A percentile compares a stretch with the other conserved stretches of the same genome.
These are phyloP conservation scores for Papilio polytes DNA, from an alignment of 1,140 invertebrate species.

Conservation along the genomic window DNA sequence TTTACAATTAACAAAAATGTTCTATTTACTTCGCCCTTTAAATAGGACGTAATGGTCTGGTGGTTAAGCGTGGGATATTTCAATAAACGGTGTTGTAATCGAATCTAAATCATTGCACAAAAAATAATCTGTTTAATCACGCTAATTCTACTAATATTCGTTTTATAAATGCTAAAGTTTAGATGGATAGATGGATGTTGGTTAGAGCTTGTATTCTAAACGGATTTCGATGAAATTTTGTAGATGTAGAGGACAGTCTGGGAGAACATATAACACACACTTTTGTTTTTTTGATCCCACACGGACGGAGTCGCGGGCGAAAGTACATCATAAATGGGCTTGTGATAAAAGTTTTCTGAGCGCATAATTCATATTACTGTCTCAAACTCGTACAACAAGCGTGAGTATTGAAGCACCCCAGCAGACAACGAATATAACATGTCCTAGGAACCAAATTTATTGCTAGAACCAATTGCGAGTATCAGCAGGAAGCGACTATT, in stretches of 20 bases:
- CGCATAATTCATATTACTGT: background rate
- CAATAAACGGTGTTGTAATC: background rate
- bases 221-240: no score
- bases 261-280: no score
- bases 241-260: no score
- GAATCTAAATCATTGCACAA: background rate
- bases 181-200: no score
- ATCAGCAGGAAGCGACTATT: conserved; percentile 36
- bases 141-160: no score
- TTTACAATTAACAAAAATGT: conserved; percentile 10
- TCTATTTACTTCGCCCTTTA: conserved; percentile 23
- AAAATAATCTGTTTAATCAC: background rate
- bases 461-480: conserved; percentile 34
- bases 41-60: conserved; percentile 18
- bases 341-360: background rate
- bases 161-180: no score
- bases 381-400: background rate
- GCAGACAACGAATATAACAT: background rate
- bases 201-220: no score
- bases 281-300: no score
- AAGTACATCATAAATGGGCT: no score
- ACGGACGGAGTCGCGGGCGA: no score
- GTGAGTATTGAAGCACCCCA: conserved; percentile 7
- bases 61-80: background rate
- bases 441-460: conserved; percentile 38